phyloP scores from a whole-genome alignment of 2,797 vertebrate species.

The Dicrostonyx torquatus region DNA sequence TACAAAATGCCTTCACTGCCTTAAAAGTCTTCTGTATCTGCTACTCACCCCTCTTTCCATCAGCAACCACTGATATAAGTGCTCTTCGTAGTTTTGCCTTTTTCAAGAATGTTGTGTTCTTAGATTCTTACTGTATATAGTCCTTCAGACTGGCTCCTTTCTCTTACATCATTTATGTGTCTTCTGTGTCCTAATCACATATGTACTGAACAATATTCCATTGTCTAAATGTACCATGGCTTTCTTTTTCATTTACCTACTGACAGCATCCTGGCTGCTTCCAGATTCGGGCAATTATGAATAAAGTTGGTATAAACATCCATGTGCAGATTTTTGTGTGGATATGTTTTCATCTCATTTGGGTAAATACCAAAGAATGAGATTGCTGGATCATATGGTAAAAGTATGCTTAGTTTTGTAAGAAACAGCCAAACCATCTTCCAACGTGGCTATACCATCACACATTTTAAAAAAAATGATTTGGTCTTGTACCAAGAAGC shows the following conservation, averaged over 20 bases:
- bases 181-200: neutral
- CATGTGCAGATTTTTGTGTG: slow-evolving; percentile 40
- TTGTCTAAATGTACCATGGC: neutral
- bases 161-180: neutral
- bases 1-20: neutral
- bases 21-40: neutral
- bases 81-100: neutral
- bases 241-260: slow-evolving; percentile 7
- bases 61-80: neutral
- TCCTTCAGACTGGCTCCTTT: neutral
- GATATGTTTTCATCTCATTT: slow-evolving; percentile 46
- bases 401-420: slow-evolving; percentile 16
- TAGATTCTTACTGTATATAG: neutral
- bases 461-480: neutral
- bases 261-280: neutral
- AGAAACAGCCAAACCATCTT: neutral
- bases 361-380: slow-evolving; percentile 28
- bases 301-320: slow-evolving; percentile 44
- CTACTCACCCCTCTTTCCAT: neutral
- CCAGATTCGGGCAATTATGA: slow-evolving; percentile 24
- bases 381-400: neutral
- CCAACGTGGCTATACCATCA: neutral
- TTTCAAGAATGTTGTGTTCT: neutral
- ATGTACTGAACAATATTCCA: neutral
- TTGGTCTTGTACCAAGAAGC: neutral